These are phyloP conservation scores for Vimba vimba DNA, from an alignment of 2,113 vertebrate species.

Conservation along the genomic window DNA sequence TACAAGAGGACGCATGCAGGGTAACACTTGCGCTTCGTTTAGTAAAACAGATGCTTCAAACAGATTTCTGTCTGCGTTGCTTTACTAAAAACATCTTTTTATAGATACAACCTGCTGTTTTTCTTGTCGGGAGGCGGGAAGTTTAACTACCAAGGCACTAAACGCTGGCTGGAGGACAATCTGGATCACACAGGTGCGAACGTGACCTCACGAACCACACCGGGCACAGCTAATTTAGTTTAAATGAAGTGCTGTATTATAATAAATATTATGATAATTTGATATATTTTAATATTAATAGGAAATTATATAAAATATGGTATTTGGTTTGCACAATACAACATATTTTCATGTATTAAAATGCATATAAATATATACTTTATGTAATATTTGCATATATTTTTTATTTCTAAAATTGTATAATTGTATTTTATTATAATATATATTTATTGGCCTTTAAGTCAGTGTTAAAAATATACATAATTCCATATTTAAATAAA, in stretches of 20 bases:
- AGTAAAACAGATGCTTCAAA: background rate
- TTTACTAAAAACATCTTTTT: constrained; percentile 30
- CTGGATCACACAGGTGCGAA: constrained; percentile 92
- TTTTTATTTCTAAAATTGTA: too few relatives aligned
- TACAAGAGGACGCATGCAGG: constrained; percentile 95
- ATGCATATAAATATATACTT: too few relatives aligned
- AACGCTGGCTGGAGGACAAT: constrained; percentile 97
- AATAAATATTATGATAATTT: too few relatives aligned
- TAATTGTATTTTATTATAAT: too few relatives aligned
- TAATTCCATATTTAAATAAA: too few relatives aligned
- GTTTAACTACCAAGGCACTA: constrained; percentile 98
- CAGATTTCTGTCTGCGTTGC: background rate
- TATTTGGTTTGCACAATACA: too few relatives aligned
- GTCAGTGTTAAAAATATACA: too few relatives aligned
- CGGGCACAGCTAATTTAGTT: background rate
- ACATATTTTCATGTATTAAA: too few relatives aligned
- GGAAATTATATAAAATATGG: too few relatives aligned
- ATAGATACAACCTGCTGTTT: constrained; percentile 95
- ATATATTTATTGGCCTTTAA: too few relatives aligned
- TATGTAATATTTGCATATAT: too few relatives aligned
- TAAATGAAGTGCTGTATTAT: background rate
- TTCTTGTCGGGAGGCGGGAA: constrained; percentile 97
- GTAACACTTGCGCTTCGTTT: constrained; percentile 67
- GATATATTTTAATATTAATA: too few relatives aligned
- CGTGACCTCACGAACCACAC: background rate